Base-by-base conservation (phyloP, 1,140 invertebrate genomes). In the Cydia splendana region DNA sequence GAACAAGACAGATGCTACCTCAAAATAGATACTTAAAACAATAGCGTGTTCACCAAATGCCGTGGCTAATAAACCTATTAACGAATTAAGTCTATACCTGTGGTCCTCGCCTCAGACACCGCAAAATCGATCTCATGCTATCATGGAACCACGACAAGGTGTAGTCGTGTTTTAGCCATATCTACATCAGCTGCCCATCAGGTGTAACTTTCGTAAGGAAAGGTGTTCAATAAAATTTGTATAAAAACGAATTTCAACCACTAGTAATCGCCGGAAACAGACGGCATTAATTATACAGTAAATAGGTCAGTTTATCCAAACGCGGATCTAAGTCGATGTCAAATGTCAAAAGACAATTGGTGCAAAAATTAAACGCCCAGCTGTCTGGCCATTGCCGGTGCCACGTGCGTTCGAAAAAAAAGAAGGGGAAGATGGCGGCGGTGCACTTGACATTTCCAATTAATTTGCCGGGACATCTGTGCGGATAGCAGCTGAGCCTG, bases 371-470 rank as follows among this genome's bases (percentile, higher is more conserved):
- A 67, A 77, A 82, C 82, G 81, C 83, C 91, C 90, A 91, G 89
- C 91, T 91, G 91, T 90, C 88, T 88, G 82, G 81, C 85, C 86
- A 87, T 84, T 79, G 53, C n/a, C 20, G 82, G 79, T 80, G 88
- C 83, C 90, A 93, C 90, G 91, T 91, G 91, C 90, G 86, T 82
- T 83, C 80, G 79, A 87, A 90, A 90, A 87, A 87, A 88, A 89
- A 90, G 86, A 88, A 80, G 85, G 77, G 80, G 84, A 91, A 93
- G 86, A 93, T 91, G 90, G 90, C 91, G 85, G 79, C 78, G 82
- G 82, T 93, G 91, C 91, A 93, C 89, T 93, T 93, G 91, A 93
- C 91, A 93, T 93, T 93, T 91, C 89, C 91, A 91, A 93, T 93
- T 93, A 93, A 93, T 91, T 93, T 91, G 89, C 87, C 87, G 87